Conservation (phyloP, 2,888 invertebrate species). For the Drosophila paranaensis region DNA sequence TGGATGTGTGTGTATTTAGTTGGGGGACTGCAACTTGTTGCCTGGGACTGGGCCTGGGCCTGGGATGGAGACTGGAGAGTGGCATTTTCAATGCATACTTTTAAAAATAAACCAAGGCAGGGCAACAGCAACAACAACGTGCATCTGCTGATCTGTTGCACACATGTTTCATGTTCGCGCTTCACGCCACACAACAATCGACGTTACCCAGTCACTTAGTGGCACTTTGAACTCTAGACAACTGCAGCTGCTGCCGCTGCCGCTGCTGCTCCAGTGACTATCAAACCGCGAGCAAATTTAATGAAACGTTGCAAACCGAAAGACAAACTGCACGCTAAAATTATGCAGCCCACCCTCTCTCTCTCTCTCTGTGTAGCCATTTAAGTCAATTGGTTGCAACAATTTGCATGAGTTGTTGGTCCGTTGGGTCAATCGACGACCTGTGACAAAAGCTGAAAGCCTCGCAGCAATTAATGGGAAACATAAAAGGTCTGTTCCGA, state of each 20-base stretch:
- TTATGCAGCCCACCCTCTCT: constrained; percentile 38
- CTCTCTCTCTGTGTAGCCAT: constrained; percentile 37
- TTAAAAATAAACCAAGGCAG: constrained; percentile 67
- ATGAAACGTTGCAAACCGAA: constrained; percentile 38
- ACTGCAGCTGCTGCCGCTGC: constrained; percentile 10
- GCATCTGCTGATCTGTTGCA: constrained; percentile 56
- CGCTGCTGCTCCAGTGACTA: constrained; percentile 51
- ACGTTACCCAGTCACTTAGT: constrained; percentile 72
- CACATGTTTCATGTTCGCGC: constrained; percentile 53
- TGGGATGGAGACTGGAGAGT: constrained; percentile 46
- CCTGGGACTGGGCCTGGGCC: constrained; percentile 30
- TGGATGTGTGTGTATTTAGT: constrained; percentile 17
- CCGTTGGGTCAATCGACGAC: constrained; percentile 46
- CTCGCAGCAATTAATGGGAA: constrained; percentile 21
- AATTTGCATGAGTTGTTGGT: constrained; percentile 61
- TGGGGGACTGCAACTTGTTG: constrained; percentile 70
- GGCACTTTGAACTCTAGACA: constrained; percentile 68
- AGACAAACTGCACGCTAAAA: constrained; percentile 42
- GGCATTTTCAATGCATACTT: constrained; percentile 57
- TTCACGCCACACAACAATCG: constrained; percentile 42
- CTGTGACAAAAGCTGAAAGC: constrained; percentile 36
- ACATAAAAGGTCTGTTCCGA: constrained; percentile 9
- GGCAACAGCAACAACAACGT: constrained; percentile 32
- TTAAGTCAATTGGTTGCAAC: constrained; percentile 67
- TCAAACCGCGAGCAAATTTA: constrained; percentile 44